phyloP scores from a whole-genome alignment of 2,888 invertebrate genomes.

The Melanostoma mellinum region DNA sequence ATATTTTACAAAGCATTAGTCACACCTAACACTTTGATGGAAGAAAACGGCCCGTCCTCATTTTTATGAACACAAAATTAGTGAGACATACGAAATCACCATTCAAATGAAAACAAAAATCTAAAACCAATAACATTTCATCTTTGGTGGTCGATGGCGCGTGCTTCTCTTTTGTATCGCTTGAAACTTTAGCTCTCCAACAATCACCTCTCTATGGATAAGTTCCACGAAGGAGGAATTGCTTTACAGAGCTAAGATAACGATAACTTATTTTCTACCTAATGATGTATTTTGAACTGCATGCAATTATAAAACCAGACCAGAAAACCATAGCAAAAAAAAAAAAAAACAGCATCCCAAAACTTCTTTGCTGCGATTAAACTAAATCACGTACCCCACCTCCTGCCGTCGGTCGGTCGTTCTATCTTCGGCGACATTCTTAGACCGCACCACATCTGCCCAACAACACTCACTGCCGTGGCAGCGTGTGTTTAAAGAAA shows the following conservation, averaged over 20 bases:
- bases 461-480: conserved; percentile 15
- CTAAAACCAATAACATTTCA: too few relatives aligned
- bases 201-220: too few relatives aligned
- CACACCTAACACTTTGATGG: too few relatives aligned
- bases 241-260: conserved; percentile 42
- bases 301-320: conserved; percentile 69
- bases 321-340: not conserved
- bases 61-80: too few relatives aligned
- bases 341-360: conserved; percentile 32
- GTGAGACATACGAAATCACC: too few relatives aligned
- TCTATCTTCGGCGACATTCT: conserved; percentile 60
- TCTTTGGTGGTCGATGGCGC: too few relatives aligned
- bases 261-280: conserved; percentile 57
- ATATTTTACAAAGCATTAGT: too few relatives aligned
- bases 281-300: conserved; percentile 64
- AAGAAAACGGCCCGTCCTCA: too few relatives aligned
- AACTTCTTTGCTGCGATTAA: conserved; percentile 43
- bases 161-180: too few relatives aligned
- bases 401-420: not conserved
- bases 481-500: not conserved
- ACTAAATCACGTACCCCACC: conserved; percentile 51
- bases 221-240: conserved; percentile 11
- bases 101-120: too few relatives aligned
- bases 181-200: too few relatives aligned
- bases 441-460: conserved; percentile 65